These are phyloP conservation scores for Drosophila kokeensis DNA, from an alignment of 2,888 invertebrate species.

Conservation along the genomic window DNA sequence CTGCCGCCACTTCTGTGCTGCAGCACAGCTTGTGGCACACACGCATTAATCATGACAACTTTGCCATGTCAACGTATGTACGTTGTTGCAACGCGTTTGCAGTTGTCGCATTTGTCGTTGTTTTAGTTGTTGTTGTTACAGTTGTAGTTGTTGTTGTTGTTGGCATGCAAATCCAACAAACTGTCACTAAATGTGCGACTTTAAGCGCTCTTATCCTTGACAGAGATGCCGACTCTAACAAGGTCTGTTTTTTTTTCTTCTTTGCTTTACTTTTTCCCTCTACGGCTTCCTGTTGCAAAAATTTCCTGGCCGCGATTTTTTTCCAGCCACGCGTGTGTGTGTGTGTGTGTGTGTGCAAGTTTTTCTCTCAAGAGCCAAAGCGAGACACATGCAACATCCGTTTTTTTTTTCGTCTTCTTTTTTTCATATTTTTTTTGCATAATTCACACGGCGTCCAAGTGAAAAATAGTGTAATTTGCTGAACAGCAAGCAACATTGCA, in stretches of 20 bases:
- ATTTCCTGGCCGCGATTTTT: conserved; percentile 58
- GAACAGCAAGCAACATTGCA: conserved; percentile 38
- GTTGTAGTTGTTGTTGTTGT: conserved; percentile 15
- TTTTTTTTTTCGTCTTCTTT: conserved; percentile 38
- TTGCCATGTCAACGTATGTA: conserved; percentile 60
- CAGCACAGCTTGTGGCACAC: conserved; percentile 56
- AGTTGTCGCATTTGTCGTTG: conserved; percentile 25
- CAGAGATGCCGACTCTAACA: conserved; percentile 40
- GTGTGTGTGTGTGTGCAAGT: conserved; percentile 29
- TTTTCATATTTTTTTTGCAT: conserved; percentile 63
- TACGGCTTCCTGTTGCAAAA: conserved; percentile 63
- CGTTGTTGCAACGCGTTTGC: conserved; percentile 27
- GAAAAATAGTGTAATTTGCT: conserved; percentile 77
- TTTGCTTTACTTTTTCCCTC: not conserved
- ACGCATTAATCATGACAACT: conserved; percentile 78
- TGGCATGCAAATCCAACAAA: conserved; percentile 77
- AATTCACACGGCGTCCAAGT: conserved; percentile 77
- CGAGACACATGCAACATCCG: conserved; percentile 75
- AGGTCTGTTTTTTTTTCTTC: conserved; percentile 23
- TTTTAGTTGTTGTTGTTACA: conserved; percentile 9
- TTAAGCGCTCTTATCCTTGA: conserved; percentile 77
- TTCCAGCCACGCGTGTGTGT: conserved; percentile 1
- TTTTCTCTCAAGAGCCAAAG: conserved; percentile 65
- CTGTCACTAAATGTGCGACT: conserved; percentile 81
- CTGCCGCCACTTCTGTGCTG: conserved; percentile 39